These are phyloP conservation scores for Aplochiton taeniatus DNA, from an alignment of 2,797 vertebrate genomes.

Conservation along the genomic window DNA sequence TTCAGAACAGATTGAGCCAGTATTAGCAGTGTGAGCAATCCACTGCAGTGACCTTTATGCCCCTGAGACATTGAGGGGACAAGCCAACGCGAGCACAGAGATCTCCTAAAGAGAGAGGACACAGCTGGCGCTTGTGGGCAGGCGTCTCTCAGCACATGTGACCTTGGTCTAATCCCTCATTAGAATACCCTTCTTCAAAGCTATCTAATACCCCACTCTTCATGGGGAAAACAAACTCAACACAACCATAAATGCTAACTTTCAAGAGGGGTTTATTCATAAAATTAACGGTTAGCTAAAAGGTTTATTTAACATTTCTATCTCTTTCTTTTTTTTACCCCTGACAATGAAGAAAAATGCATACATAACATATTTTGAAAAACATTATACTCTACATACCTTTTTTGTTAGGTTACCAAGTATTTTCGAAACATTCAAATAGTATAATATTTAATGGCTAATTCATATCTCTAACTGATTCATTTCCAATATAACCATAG, in stretches of 20 bases:
- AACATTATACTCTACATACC: too few species aligned
- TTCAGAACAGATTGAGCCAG: too few species aligned
- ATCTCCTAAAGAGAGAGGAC: slow-evolving; percentile 38
- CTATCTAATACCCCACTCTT: slow-evolving; percentile 52
- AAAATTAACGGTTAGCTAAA: slow-evolving; percentile 4
- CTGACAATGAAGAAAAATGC: too few species aligned
- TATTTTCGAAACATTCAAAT: slow-evolving; percentile 15
- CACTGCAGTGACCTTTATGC: not conserved
- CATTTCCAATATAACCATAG: not conserved
- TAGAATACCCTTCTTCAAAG: slow-evolving; percentile 53
- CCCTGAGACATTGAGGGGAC: not conserved
- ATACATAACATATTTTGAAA: too few species aligned
- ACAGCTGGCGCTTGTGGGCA: slow-evolving; percentile 41
- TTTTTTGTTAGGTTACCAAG: not conserved
- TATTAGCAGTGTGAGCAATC: not conserved
- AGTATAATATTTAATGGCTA: not conserved
- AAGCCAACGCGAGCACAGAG: slow-evolving; percentile 34
- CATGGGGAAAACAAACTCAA: slow-evolving; percentile 57
- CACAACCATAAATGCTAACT: slow-evolving; percentile 53
- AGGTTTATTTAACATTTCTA: slow-evolving; percentile 57
- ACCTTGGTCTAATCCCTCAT: slow-evolving; percentile 78
- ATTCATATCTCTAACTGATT: not conserved
- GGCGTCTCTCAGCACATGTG: slow-evolving; percentile 58
- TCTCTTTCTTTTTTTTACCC: slow-evolving; percentile 35
- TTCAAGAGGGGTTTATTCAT: not conserved